Percentiles rank a stretch among this genome's conserved stretches.
phyloP scores from a whole-genome alignment of 1,140 invertebrate species.

The Cecropterus lyciades region DNA sequence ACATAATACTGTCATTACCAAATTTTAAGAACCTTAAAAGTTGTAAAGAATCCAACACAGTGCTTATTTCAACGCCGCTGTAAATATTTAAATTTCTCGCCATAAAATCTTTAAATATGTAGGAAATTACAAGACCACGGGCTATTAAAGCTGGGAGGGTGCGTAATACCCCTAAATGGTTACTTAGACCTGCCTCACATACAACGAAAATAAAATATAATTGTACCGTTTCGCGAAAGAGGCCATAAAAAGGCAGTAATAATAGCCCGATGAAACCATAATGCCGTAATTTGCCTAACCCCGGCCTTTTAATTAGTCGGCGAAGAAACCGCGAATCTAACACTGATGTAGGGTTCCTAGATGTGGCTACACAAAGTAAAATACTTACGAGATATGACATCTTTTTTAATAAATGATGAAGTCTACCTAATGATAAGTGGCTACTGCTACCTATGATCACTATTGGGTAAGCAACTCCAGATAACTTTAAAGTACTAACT shows the following conservation, averaged over 20 bases:
- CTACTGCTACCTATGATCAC: no score
- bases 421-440: no score
- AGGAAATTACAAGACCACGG: conserved; percentile 7
- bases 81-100: not conserved
- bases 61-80: not conserved
- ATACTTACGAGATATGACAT: no score
- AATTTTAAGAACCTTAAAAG: not conserved
- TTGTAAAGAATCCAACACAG: not conserved
- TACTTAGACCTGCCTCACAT: conserved; percentile 16
- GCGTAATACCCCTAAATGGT: conserved; percentile 13
- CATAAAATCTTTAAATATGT: not conserved
- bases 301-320: conserved; percentile 56
- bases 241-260: conserved; percentile 51
- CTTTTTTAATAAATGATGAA: no score
- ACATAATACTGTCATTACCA: no score
- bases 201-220: conserved; percentile 47
- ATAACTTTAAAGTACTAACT: no score
- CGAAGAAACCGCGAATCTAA: conserved; percentile 50
- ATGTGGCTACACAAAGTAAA: conserved; percentile 15
- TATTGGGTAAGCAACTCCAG: no score
- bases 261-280: conserved; percentile 59
- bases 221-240: conserved; percentile 39
- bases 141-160: conserved; percentile 15
- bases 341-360: conserved; percentile 31
- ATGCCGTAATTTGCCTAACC: conserved; percentile 61